Percentiles rank a stretch among this genome's conserved stretches.
Conservation (phyloP, 2,797 vertebrate species). For the Siniperca undulata region DNA sequence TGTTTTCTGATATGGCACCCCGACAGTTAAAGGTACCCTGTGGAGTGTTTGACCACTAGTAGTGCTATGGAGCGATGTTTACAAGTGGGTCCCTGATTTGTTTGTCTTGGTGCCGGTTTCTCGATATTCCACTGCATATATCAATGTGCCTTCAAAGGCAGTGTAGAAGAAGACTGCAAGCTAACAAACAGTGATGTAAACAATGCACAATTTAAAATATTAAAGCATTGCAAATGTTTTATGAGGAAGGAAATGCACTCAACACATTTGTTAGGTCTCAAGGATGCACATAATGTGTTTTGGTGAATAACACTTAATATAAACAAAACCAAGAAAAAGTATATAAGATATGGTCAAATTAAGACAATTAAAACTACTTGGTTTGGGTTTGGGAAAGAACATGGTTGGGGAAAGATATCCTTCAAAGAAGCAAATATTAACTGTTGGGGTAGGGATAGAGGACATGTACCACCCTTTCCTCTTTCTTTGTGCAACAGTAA, state of each 20-base stretch:
- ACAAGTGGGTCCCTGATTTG: not conserved
- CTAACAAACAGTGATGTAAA: not conserved
- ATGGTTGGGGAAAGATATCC: not conserved
- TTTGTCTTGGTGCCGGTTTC: not conserved
- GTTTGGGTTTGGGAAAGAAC: not conserved
- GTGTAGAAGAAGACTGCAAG: not conserved
- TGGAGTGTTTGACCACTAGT: not conserved
- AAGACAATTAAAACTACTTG: not conserved
- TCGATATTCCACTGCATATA: not conserved
- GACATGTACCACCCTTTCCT: not conserved
- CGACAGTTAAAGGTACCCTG: not conserved
- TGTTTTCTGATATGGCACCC: not conserved
- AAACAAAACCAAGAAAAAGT: not conserved
- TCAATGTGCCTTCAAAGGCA: not conserved
- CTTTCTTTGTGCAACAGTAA: not conserved
- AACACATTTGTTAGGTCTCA: not conserved
- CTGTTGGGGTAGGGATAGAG: not conserved
- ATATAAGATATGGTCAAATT: not conserved
- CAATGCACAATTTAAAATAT: not conserved
- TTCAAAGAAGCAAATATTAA: slow-evolving; percentile 3
- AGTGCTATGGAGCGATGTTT: not conserved
- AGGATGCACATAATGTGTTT: not conserved
- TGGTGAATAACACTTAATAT: not conserved
- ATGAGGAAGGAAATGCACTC: not conserved
- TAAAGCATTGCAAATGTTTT: not conserved